Evolutionary conservation across 2,888 invertebrate genomes (phyloP), one percentile per base, ranked within the genome.

Genomic region (Ptychoptera albimana): DNA sequence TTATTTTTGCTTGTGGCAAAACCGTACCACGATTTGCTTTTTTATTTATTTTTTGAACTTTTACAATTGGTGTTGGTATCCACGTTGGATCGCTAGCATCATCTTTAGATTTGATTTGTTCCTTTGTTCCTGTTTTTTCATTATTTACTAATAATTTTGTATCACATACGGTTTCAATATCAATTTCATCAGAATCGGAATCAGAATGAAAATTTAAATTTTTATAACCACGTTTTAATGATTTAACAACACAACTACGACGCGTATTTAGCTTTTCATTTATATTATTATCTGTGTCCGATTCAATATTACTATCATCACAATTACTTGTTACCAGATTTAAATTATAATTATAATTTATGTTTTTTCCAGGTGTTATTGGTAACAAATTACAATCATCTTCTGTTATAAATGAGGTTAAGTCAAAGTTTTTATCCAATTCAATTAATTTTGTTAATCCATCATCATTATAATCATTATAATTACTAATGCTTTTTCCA

Each of bases 351-450:
- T 9, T 8, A 11, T 11, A 13, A n/a, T 35, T 34, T 37, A 34
- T 30, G 35, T 29, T 37, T 16, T 40, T 39, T 23, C 39, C 32
- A 10, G 31, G 32, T 11, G 32, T 39, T 23, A 15, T 37, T 10
- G 32, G 39, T 29, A 16, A 30, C 37, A 42, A 37, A 31, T 45
- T 47, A 48, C 60, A 60, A 52, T 64, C 60, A 51, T 64, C 64
- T 53, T 63, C 56, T 11, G 62, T 64, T 44, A 64, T 64, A 43
- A 62, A 64, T 14, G 60, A 58, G 1, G 65, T 62, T 48, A 64
- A 55, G 54, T 64, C 64, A 51, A 64, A 64, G 30, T 57, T 58
- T 46, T 55, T 60, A 16, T 34, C 34, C 23, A 15, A 34, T 16
- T 42, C 42, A 16, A 42, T 34, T 13, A 34, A 34, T 42, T 42